A percentile compares a stretch with the other conserved stretches of the same genome.
Evolutionary conservation across 2,113 vertebrate species (phyloP).

Genomic region (Pitta sordida): DNA sequence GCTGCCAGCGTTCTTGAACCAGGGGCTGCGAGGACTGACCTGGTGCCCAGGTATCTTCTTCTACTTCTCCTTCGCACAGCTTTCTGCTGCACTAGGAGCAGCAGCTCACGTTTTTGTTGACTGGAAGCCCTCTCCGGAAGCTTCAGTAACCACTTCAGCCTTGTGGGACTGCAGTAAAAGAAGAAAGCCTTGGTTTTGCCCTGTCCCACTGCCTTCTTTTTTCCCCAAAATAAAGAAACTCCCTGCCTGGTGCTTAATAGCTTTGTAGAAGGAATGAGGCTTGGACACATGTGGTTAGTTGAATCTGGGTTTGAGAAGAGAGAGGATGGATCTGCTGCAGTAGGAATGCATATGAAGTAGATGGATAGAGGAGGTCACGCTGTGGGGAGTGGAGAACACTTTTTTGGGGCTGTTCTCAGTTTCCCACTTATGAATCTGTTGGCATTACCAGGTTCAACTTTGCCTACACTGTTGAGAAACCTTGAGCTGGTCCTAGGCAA

Average conservation of each 20-base stretch:
- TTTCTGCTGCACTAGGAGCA: neutral
- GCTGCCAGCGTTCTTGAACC: neutral
- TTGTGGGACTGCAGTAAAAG: neutral
- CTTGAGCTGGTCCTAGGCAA: conserved; percentile 10
- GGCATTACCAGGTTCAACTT: neutral
- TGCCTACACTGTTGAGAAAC: conserved; percentile 14
- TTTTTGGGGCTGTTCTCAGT: neutral
- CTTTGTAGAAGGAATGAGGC: neutral
- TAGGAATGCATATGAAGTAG: neutral
- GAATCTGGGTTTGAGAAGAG: neutral
- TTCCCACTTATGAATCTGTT: neutral
- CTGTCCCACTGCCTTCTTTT: neutral
- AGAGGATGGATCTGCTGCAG: neutral
- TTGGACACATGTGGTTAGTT: neutral
- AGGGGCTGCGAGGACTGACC: accelerated
- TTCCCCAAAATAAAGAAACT: neutral
- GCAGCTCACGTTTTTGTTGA: neutral
- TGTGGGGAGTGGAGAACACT: neutral
- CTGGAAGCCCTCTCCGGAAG: neutral
- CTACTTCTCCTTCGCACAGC: neutral
- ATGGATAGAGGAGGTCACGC: neutral
- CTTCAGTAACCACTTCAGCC: neutral
- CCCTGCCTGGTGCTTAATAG: neutral
- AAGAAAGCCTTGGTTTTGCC: neutral
- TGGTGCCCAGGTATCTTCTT: neutral